Base-by-base conservation (phyloP, 1,140 invertebrate species). In the Drosophila parvula region DNA sequence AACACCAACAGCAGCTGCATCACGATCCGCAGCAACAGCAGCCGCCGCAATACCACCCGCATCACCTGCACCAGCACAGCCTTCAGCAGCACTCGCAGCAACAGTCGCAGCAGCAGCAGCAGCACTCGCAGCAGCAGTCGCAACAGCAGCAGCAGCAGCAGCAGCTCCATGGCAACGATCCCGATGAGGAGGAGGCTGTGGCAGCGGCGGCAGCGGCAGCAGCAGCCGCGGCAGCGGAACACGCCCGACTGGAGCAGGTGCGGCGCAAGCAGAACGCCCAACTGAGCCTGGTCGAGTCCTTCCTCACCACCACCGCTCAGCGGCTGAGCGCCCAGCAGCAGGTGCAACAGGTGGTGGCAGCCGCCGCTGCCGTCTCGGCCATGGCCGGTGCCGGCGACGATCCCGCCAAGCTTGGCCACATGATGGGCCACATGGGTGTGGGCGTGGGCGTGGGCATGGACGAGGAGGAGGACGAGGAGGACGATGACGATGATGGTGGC, bases 221-320 rank as follows among this genome's bases (percentile, higher is more conserved):
- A 67, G 47, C 81, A 65, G 47, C 44, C 30, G 28, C 74, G 10
- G 84, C 86, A 2, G 81, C 79, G 27, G 83, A 91, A 30, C 74
- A 79, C 6, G 80, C 55, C 4, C 62, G 88, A 0, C 40, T 90
- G 48, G 86, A 92, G 62, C 80, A 89, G 48, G 82, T 86, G 60
- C 80, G 91, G 0, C 90, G 86, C 55, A 90, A 92, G 70, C 90
- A 91, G 64, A 92, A 92, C 53, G 91, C 91, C 4, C 91, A 92
- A 41, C 70, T 92, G 2, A 92, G 91, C 64, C 75, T 92, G 5
- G 91, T 92, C 7, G 91, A 92, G 45, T 91, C 91, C 1, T 92
- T 92, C 69, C 74, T 92, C 9, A 84, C 91, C 14, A 91, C 88
- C 30, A 92, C 91, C 5, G 90, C 91, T 12, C 90, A 92, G 47